Evolutionary conservation across 2,797 vertebrate species (phyloP).

Genomic region (Todus mexicanus): DNA sequence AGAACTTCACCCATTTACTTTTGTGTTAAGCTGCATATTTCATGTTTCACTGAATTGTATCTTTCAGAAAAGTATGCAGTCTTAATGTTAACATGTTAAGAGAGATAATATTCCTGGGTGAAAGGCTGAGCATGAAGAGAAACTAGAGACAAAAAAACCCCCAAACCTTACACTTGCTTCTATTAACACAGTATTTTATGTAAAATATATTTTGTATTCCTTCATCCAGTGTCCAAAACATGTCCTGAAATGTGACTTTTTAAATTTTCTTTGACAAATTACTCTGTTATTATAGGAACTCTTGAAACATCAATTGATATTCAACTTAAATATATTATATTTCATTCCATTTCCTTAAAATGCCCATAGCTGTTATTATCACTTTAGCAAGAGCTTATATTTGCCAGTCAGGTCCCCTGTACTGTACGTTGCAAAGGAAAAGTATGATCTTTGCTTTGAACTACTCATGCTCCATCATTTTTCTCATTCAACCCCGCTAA

Average conservation of each 20-base stretch:
- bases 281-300: not conserved
- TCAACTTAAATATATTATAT: not conserved
- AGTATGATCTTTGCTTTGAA: not conserved
- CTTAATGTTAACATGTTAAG: not conserved
- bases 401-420: not conserved
- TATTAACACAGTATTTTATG: not conserved
- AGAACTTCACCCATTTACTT: not conserved
- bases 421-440: not conserved
- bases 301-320: not conserved
- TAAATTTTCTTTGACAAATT: not conserved
- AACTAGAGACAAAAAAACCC: not conserved
- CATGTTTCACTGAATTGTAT: not conserved
- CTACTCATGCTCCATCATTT: not conserved
- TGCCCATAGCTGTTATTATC: not conserved
- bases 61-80: not conserved
- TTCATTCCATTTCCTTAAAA: not conserved
- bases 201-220: not conserved
- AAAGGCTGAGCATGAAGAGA: not conserved
- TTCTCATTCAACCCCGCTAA: not conserved
- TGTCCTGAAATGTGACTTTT: not conserved
- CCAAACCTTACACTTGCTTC: not conserved
- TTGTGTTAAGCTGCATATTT: not conserved
- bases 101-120: not conserved
- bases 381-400: not conserved
- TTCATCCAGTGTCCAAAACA: not conserved